Conservation (phyloP, 1,140 invertebrate genomes). For the Thaumatotibia leucotreta region DNA sequence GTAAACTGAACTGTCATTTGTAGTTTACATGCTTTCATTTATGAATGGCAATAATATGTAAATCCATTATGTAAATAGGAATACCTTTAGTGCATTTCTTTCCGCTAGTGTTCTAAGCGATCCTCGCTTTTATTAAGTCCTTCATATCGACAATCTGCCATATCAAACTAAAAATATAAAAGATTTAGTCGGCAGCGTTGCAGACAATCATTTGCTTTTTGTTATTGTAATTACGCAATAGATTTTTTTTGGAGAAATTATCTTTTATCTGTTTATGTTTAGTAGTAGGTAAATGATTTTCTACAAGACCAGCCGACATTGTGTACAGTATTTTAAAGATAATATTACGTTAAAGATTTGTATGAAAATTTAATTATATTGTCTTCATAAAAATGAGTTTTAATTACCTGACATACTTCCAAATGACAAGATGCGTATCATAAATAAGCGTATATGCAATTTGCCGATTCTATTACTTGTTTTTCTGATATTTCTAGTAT, state of each 20-base stretch:
- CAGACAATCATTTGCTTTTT: conserved; percentile 55
- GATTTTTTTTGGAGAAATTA: conserved; percentile 21
- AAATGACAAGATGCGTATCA: no score
- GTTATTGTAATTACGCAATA: conserved; percentile 18
- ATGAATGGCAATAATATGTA: conserved; percentile 41
- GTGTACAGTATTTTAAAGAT: conserved; percentile 75
- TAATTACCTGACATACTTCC: conserved; percentile 43
- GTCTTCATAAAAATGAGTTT: conserved; percentile 68
- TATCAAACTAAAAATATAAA: conserved; percentile 71
- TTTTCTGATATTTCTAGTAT: no score
- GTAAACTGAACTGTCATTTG: conserved; percentile 42
- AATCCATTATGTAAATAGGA: conserved; percentile 56
- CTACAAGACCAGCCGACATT: conserved; percentile 51
- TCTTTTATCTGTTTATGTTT: conserved; percentile 17
- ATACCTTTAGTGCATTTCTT: conserved; percentile 69
- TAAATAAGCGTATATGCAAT: no score
- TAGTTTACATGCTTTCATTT: conserved; percentile 35
- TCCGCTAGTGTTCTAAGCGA: conserved; percentile 60
- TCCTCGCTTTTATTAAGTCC: conserved; percentile 61
- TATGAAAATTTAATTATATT: conserved; percentile 77
- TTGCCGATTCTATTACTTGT: no score
- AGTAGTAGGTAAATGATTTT: conserved; percentile 50
- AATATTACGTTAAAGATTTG: conserved; percentile 76
- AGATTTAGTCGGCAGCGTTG: conserved; percentile 53
- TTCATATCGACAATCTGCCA: conserved; percentile 76